Evolutionary conservation across 2,888 invertebrate genomes (phyloP).

Genomic region (Cheilosia pagana): DNA sequence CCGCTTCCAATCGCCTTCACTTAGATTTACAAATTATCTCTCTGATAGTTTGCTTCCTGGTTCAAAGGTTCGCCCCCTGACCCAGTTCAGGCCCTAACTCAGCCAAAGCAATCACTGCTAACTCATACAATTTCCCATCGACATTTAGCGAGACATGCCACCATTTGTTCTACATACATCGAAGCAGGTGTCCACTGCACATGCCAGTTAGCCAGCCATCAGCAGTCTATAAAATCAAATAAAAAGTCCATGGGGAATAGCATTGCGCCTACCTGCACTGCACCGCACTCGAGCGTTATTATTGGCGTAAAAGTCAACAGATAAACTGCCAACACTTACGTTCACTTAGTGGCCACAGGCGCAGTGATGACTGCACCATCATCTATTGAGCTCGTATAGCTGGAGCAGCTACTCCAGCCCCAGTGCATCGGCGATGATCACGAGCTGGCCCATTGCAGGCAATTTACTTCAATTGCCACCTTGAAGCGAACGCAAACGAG

Average conservation of each 20-base stretch:
- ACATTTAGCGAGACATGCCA: conserved; percentile 18
- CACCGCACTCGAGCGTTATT: conserved; percentile 39
- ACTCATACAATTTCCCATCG: conserved; percentile 7
- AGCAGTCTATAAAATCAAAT: conserved; percentile 38
- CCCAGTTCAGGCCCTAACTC: conserved; percentile 10
- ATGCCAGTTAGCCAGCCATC: background rate
- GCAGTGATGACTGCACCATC: conserved; percentile 5
- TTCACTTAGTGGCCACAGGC: conserved; percentile 24
- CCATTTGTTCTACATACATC: conserved; percentile 42
- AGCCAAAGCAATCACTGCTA: background rate
- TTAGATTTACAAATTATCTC: background rate
- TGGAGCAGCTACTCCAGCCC: conserved; percentile 4
- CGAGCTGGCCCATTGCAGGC: conserved; percentile 58
- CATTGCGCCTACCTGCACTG: conserved; percentile 19
- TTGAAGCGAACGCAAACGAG: conserved; percentile 67
- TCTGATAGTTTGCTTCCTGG: background rate
- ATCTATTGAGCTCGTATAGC: conserved; percentile 1
- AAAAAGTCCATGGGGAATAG: conserved; percentile 39
- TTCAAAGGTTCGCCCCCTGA: conserved; percentile 27
- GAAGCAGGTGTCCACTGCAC: conserved; percentile 33
- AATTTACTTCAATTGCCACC: conserved; percentile 74
- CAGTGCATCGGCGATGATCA: conserved; percentile 39
- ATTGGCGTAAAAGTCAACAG: conserved; percentile 52
- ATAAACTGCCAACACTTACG: conserved; percentile 48
- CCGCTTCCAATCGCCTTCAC: background rate